phyloP scores from a whole-genome alignment of 2,888 invertebrate species.

The Yponomeuta plumbellus region DNA sequence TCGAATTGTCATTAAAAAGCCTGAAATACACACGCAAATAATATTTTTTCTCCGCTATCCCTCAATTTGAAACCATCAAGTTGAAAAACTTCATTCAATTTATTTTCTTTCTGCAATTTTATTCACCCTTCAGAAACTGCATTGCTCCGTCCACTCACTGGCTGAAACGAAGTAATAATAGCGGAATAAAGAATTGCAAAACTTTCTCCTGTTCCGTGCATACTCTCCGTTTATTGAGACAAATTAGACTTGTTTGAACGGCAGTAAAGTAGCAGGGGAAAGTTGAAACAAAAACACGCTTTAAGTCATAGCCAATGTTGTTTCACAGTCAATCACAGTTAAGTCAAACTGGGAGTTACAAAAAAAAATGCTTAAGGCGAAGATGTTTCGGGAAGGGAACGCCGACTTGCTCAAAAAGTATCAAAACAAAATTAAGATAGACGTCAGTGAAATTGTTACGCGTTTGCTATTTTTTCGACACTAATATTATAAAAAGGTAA shows the following conservation, averaged over 20 bases:
- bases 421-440: too few species aligned
- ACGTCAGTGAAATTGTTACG: too few species aligned
- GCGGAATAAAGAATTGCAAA: constrained; percentile 11
- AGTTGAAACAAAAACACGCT: constrained; percentile 10
- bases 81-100: background rate
- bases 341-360: background rate
- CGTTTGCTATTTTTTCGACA: too few species aligned
- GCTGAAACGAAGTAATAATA: background rate
- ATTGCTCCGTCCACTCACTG: background rate
- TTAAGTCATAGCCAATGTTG: constrained; percentile 13
- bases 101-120: background rate
- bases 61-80: background rate
- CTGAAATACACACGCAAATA: too few species aligned
- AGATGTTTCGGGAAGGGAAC: background rate
- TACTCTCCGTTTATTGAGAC: constrained; percentile 16
- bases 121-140: background rate
- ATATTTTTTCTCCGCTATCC: too few species aligned
- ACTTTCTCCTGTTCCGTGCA: constrained; percentile 10
- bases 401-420: background rate
- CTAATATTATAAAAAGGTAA: too few species aligned
- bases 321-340: constrained; percentile 1
- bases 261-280: background rate
- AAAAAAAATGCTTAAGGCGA: constrained; percentile 29
- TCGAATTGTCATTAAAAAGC: too few species aligned
- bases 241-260: constrained; percentile 17